Conservation (phyloP, 1,140 invertebrate species). For the Drosophila sulfurigaster region DNA sequence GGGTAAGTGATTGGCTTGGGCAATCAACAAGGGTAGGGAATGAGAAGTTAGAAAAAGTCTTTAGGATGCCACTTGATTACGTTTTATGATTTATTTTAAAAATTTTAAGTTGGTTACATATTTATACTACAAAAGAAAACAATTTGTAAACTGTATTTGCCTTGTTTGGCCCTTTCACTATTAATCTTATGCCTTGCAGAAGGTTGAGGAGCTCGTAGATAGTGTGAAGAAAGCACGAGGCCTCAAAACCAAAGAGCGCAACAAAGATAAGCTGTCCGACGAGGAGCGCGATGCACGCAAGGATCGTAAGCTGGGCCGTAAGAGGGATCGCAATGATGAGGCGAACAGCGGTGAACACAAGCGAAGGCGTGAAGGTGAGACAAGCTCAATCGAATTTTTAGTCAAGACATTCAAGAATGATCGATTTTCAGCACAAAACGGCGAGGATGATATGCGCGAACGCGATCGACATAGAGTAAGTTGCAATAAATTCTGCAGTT, state of each 20-base stretch:
- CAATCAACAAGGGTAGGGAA: slow-evolving; percentile 23
- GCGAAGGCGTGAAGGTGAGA: slow-evolving; percentile 90
- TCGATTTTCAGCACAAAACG: slow-evolving; percentile 77
- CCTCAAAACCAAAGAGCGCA: slow-evolving; percentile 87
- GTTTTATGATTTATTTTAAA: slow-evolving; percentile 10
- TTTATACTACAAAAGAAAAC: not conserved
- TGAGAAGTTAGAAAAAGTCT: not conserved
- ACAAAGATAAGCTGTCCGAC: slow-evolving; percentile 85
- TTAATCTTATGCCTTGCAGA: slow-evolving; percentile 78
- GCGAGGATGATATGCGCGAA: slow-evolving; percentile 76
- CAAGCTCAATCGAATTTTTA: slow-evolving; percentile 43
- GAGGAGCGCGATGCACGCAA: slow-evolving; percentile 90
- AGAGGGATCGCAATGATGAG: slow-evolving; percentile 90
- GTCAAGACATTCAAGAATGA: slow-evolving; percentile 51
- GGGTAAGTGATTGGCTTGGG: slow-evolving; percentile 83
- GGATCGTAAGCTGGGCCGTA: slow-evolving; percentile 91
- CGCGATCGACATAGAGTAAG: slow-evolving; percentile 80
- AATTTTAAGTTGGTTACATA: slow-evolving; percentile 23
- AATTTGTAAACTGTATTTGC: not conserved
- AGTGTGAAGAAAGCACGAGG: slow-evolving; percentile 89
- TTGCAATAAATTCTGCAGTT: not conserved
- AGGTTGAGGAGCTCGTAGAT: slow-evolving; percentile 86
- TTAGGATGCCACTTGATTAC: slow-evolving; percentile 9
- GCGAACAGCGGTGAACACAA: slow-evolving; percentile 88
- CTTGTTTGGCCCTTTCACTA: slow-evolving; percentile 40